A percentile compares a stretch with the other conserved stretches of the same genome.
Conservation (phyloP, 2,797 vertebrate genomes). For the Diplodus sargus region DNA sequence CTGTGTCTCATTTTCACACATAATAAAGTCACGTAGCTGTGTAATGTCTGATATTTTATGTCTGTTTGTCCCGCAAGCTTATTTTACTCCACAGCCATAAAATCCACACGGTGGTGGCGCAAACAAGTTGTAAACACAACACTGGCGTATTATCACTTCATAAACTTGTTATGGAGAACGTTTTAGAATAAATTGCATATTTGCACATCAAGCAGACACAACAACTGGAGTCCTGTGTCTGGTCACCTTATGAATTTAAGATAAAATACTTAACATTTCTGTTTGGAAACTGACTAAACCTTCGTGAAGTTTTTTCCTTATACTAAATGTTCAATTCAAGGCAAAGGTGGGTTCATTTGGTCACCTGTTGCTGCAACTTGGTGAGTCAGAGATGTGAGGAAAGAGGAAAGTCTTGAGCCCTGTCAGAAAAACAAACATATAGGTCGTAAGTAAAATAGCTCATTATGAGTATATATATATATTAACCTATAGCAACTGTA, state of each 20-base stretch:
- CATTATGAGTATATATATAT: too few relatives aligned
- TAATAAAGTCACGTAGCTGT: not conserved
- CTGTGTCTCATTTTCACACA: slow-evolving; percentile 13
- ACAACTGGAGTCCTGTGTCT: not conserved
- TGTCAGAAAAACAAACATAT: too few relatives aligned
- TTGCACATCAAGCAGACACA: not conserved
- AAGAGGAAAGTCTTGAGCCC: too few relatives aligned
- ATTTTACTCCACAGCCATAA: not conserved
- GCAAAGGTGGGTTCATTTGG: too few relatives aligned
- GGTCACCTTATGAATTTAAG: not conserved
- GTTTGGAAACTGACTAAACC: too few relatives aligned
- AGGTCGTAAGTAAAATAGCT: too few relatives aligned
- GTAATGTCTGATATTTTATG: slow-evolving; percentile 16
- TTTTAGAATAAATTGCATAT: not conserved
- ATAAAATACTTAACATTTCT: too few relatives aligned
- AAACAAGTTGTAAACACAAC: not conserved
- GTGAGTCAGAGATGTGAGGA: too few relatives aligned
- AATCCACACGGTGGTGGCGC: not conserved
- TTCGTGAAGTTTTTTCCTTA: too few relatives aligned
- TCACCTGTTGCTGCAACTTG: too few relatives aligned
- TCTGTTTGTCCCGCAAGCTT: not conserved
- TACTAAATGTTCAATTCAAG: too few relatives aligned
- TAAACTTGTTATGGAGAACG: not conserved
- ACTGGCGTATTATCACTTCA: not conserved
- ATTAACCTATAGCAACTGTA: too few relatives aligned